A percentile compares a stretch with the other conserved stretches of the same genome.
Conservation (phyloP, 2,113 vertebrate genomes). For the Gobiocypris rarus region DNA sequence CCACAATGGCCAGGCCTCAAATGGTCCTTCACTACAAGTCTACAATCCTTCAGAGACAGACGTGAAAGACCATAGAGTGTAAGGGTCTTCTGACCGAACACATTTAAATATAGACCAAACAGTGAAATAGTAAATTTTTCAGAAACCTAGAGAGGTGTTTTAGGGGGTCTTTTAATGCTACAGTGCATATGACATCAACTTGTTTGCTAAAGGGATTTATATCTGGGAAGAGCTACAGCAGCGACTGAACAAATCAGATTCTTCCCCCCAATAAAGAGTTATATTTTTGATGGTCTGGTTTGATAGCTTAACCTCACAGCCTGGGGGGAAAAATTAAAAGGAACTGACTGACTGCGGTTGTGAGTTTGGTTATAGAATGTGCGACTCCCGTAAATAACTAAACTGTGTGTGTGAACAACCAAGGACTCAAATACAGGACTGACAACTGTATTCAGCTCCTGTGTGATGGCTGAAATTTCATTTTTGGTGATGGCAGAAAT, state of each 20-base stretch:
- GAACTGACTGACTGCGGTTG: neutral
- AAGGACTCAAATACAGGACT: no score
- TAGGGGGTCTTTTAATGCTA: neutral
- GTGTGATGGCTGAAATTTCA: no score
- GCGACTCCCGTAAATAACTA: no score
- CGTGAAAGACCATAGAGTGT: neutral
- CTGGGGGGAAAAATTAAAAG: no score
- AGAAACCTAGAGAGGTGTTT: neutral
- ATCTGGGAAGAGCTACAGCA: neutral
- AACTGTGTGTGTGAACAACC: no score
- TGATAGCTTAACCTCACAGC: neutral
- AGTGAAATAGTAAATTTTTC: neutral
- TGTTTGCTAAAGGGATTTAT: neutral
- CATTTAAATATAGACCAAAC: neutral
- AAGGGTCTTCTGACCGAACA: neutral
- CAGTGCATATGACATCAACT: neutral
- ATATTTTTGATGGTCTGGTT: neutral
- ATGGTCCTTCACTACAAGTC: neutral
- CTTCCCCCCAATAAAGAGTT: neutral
- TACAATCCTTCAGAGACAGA: neutral
- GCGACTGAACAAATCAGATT: neutral
- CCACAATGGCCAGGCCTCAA: neutral
- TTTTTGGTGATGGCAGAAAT: no score
- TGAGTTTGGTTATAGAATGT: no score
- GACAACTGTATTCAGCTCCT: no score